Conservation (phyloP, 1,140 invertebrate species). For the Drosophila sp. region DNA sequence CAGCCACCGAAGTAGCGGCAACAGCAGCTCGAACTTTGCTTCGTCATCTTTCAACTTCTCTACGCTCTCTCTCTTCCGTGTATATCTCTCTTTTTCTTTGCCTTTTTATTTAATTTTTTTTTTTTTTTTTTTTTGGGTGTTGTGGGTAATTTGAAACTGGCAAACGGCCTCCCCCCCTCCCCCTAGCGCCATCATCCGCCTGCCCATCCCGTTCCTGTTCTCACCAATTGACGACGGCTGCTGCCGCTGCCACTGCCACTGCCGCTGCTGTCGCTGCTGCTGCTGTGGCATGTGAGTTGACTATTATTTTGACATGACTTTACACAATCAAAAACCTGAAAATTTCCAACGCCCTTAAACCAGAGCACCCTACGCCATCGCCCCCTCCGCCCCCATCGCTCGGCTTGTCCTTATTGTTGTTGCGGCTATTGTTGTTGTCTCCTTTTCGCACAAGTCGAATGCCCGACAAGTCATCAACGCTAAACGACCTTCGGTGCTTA, state of each 20-base stretch:
- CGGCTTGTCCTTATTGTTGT: background rate
- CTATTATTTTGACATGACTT: slow-evolving; percentile 82
- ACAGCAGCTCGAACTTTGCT: slow-evolving; percentile 4
- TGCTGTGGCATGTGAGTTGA: slow-evolving; percentile 80
- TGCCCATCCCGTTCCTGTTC: background rate
- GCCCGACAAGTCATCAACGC: slow-evolving; percentile 49
- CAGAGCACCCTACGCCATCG: slow-evolving; percentile 7
- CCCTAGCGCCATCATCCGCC: background rate
- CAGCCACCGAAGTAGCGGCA: slow-evolving; percentile 1
- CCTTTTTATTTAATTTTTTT: slow-evolving; percentile 11
- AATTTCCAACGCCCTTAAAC: slow-evolving; percentile 61
- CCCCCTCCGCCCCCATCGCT: too few relatives aligned
- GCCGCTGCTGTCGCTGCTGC: slow-evolving; percentile 20
- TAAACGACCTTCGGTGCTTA: slow-evolving; percentile 77
- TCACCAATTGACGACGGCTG: slow-evolving; percentile 20
- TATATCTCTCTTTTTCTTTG: background rate
- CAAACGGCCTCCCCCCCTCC: background rate
- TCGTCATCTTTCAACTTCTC: slow-evolving; percentile 17
- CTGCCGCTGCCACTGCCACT: background rate
- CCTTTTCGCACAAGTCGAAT: slow-evolving; percentile 2
- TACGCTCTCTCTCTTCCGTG: slow-evolving; percentile 3
- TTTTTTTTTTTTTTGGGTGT: background rate
- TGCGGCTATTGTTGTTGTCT: background rate
- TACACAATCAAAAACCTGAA: slow-evolving; percentile 82
- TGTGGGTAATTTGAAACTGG: slow-evolving; percentile 19